phyloP scores from a whole-genome alignment of 2,888 invertebrate genomes.

The Pasiphila rectangulata region DNA sequence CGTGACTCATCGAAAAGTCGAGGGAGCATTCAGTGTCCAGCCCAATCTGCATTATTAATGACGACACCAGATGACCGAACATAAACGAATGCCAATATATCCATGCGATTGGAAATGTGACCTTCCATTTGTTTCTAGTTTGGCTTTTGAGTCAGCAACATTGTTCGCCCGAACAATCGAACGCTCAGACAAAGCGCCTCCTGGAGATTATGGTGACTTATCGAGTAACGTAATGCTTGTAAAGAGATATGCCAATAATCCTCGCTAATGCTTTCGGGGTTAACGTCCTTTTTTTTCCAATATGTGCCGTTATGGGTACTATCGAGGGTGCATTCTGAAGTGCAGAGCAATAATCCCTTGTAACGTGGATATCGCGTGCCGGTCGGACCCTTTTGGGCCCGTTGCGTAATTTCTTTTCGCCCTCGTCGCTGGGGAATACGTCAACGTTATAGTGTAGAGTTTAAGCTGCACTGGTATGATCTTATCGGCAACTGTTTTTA shows the following conservation, averaged over 20 bases:
- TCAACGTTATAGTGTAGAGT: conserved; percentile 45
- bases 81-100: conserved; percentile 36
- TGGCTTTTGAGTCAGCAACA: conserved; percentile 21
- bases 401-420: conserved; percentile 66
- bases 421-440: conserved; percentile 48
- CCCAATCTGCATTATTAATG: conserved; percentile 48
- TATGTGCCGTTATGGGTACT: conserved; percentile 51
- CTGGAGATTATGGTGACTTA: conserved; percentile 67
- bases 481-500: conserved; percentile 32
- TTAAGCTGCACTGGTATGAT: conserved; percentile 41
- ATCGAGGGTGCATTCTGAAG: conserved; percentile 70
- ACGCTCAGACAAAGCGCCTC: conserved; percentile 48
- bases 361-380: conserved; percentile 64
- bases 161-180: conserved; percentile 33
- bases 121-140: conserved; percentile 25
- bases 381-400: conserved; percentile 45
- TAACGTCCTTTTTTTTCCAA: conserved; percentile 57
- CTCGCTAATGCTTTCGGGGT: conserved; percentile 62
- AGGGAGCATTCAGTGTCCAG: conserved; percentile 42
- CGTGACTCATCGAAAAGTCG: conserved; percentile 63
- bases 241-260: conserved; percentile 73
- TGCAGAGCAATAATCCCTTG: conserved; percentile 69
- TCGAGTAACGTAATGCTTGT: conserved; percentile 64
- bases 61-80: conserved; percentile 49
- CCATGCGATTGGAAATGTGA: conserved; percentile 17